Evolutionary conservation across 2,797 vertebrate genomes (phyloP), one percentile per base, ranked within the genome.

Genomic region (Crocodylus rhombifer): DNA sequence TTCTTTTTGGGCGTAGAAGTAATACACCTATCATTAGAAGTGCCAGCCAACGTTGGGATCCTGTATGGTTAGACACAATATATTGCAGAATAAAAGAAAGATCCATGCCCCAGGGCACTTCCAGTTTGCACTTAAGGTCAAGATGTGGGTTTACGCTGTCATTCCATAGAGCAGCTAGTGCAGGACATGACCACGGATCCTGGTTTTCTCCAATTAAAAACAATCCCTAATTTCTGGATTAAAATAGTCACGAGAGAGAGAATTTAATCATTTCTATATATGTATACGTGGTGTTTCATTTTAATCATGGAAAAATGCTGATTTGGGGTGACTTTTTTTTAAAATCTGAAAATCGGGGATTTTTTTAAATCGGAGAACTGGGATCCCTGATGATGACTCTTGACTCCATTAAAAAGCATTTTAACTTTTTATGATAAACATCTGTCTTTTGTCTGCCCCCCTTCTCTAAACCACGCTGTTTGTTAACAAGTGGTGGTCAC

Each of bases 41-140:
- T 16, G 42, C 33, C 33, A 42, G 36, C 61, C 12, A 30, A 57
- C 16, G 58, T 77, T 17, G 58, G 36, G 26, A 25, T 25, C 13
- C 8, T 36, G 23, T 80, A 82, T 57, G 33, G 30, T 65, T 69
- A 17, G 12, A 79, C 58, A 64, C 64, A 83, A 14, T 25, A n/a
- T 4, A 13, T 42, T 11, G 21, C 57, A 5, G 55, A 92, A 62
- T 5, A 74, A 69, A 80, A 86, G 55, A 10, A 7, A 91, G 67
- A 51, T 58, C 28, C 6, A 4, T 58, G 71, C 17, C 78, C 42
- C 18, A 0, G 1, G 80, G 56, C 74, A 42, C 36, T 65, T 60
- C 6, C 75, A 57, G 33, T 55, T 63, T 0, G 0, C 0, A 1
- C 14, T 80, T 30, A 0, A 0, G 16, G 7, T 0, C 21, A 73